Evolutionary conservation across 2,888 invertebrate species (phyloP), one percentile per base, ranked within the genome.

Genomic region (Doris montereyensis): DNA sequence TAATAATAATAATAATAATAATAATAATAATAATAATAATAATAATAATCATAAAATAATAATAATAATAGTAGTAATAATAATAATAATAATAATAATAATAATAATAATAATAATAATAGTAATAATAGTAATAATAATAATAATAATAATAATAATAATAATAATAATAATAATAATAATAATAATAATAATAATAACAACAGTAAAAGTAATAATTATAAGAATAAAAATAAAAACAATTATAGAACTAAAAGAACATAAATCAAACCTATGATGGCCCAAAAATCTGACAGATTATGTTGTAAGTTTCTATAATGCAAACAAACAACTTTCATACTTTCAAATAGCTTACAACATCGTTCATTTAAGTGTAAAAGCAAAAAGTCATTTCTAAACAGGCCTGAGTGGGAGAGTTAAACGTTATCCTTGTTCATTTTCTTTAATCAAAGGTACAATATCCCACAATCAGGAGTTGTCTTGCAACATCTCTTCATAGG

Each of bases 11-110:
- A 21, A 62, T 62, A n/a, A 62, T 5, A 21, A 62, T 62, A 21
- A 62, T 62, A 21, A 62, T 62, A 21, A 62, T 62, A 21, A 62
- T 62, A 21, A 62, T 62, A 21, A 62, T 62, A 21, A 62, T 62
- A 21, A 62, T 62, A 21, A 62, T 62, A 21, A 62, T 62, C 13
- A 62, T 62, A 21, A 62, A 21, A 62, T 62, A 21, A 62, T 62
- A 21, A 62, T 62, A 21, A 62, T 62, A 21, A 10, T 41, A 17
- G 17, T 41, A 17, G 17, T 41, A 17, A 41, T 41, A 17, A 17
- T 41, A 17, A 41, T 41, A 17, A 41, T 41, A 17, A 41, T 41
- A 17, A 41, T 41, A 10, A 41, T 41, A 17, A 5, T 41, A 41
- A 17, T 41, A 41, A 17, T 41, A 41, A 17, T 41, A 10, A 10